Evolutionary conservation across 2,888 invertebrate genomes (phyloP).

Genomic region (Euphydryas editha): DNA sequence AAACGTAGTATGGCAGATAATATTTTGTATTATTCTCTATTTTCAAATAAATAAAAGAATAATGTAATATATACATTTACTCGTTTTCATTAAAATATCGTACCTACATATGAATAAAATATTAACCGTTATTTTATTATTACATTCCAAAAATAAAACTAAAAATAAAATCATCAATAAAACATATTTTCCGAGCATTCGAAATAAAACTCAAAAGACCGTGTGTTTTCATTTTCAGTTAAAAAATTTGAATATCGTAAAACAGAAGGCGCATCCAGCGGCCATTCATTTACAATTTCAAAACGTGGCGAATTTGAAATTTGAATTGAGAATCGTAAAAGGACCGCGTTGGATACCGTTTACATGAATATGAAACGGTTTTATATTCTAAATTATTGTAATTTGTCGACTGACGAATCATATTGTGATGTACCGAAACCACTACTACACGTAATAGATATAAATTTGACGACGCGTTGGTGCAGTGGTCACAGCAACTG

Average conservation of each 20-base stretch:
- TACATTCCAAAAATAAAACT: neutral
- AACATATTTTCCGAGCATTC: conserved; percentile 23
- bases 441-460: too few relatives aligned
- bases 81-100: too few relatives aligned
- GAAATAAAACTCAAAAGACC: conserved; percentile 24
- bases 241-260: conserved; percentile 45
- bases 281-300: conserved; percentile 54
- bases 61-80: neutral
- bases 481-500: too few relatives aligned
- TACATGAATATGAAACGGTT: conserved; percentile 1
- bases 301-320: conserved; percentile 60
- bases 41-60: too few relatives aligned
- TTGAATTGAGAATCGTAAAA: conserved; percentile 61
- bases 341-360: conserved; percentile 45
- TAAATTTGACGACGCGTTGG: too few relatives aligned
- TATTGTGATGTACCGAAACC: too few relatives aligned
- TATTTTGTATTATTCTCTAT: too few relatives aligned
- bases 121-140: neutral
- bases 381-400: neutral
- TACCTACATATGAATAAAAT: neutral
- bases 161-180: conserved; percentile 9
- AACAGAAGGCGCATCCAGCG: conserved; percentile 50
- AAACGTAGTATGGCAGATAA: too few relatives aligned
- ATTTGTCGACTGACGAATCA: too few relatives aligned
- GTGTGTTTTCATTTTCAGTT: conserved; percentile 17